A percentile compares a stretch with the other conserved stretches of the same genome.
phyloP scores from a whole-genome alignment of 2,113 vertebrate genomes.

The Cryptomyrus ogoouensis region DNA sequence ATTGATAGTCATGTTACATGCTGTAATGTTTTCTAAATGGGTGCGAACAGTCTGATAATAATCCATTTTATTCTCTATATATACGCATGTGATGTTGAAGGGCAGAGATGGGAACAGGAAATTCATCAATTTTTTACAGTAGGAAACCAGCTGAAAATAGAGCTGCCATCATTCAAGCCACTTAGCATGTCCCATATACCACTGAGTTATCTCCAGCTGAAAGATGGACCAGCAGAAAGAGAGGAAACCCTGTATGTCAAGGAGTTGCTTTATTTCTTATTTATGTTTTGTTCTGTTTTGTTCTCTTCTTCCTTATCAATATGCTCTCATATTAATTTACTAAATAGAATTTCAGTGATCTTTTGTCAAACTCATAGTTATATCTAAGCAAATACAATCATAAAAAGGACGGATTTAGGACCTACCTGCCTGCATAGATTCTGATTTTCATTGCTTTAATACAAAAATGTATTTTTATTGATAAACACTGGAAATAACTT shows the following conservation, averaged over 20 bases:
- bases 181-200: not conserved
- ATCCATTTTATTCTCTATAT: not conserved
- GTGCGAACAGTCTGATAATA: not conserved
- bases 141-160: not conserved
- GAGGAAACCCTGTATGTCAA: not conserved
- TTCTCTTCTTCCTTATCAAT: not conserved
- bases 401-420: not conserved
- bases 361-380: not conserved
- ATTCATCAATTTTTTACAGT: not conserved
- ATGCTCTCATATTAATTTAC: not conserved
- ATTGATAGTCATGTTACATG: not conserved
- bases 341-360: not conserved
- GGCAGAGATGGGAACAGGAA: not conserved
- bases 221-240: not conserved
- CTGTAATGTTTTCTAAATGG: not conserved
- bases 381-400: not conserved
- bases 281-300: not conserved
- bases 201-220: not conserved
- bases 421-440: not conserved
- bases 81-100: not conserved
- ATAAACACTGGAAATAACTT: not conserved
- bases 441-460: not conserved
- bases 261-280: not conserved
- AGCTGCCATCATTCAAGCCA: not conserved
- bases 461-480: not conserved